Evolutionary conservation across 2,797 vertebrate species (phyloP).

Genomic region (Syndactyla subalaris): DNA sequence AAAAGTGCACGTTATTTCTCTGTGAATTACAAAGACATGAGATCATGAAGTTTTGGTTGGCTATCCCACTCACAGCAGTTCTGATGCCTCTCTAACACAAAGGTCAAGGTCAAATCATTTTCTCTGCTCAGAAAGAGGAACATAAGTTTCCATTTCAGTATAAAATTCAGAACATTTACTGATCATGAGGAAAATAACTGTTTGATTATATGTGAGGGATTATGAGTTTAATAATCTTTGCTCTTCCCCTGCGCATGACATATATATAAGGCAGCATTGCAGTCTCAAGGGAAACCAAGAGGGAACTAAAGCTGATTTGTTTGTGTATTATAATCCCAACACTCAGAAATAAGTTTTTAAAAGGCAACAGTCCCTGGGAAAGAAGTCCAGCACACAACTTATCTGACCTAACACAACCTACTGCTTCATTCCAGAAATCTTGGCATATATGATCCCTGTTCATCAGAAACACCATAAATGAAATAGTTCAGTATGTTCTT

Average conservation of each 20-base stretch:
- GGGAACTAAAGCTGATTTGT: not conserved
- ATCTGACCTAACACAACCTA: not conserved
- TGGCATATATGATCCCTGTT: not conserved
- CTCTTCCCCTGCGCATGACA: not conserved
- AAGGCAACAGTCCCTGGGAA: not conserved
- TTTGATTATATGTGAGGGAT: not conserved
- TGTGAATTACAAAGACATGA: not conserved
- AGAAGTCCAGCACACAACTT: not conserved
- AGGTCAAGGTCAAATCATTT: not conserved
- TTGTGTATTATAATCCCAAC: not conserved
- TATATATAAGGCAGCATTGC: not conserved
- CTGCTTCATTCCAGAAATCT: not conserved
- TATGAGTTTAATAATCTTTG: not conserved
- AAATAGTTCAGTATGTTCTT: not conserved
- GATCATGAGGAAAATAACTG: not conserved
- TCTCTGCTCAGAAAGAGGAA: not conserved
- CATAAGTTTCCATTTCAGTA: not conserved
- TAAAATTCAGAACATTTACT: not conserved
- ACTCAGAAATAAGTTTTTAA: not conserved
- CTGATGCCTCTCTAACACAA: not conserved
- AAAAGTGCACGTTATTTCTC: not conserved
- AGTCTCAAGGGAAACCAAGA: not conserved
- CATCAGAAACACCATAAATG: not conserved
- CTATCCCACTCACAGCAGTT: not conserved
- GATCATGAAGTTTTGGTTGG: not conserved